A percentile compares a stretch with the other conserved stretches of the same genome.
phyloP scores from a whole-genome alignment of 1,140 invertebrate genomes.

The Maconellicoccus hirsutus region DNA sequence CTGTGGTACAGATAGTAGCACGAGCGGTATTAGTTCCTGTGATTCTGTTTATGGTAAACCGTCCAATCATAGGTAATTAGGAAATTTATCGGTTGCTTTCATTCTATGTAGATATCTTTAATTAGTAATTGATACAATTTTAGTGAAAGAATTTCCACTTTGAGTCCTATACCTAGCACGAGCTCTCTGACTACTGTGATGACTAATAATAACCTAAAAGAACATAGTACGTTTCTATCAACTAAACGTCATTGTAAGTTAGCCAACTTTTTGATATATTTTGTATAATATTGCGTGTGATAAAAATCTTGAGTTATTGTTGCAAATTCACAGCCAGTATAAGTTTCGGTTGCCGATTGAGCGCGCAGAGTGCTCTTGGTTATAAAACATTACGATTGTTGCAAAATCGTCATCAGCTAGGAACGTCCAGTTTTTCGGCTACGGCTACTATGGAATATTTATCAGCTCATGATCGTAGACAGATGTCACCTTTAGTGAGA shows the following conservation, averaged over 20 bases:
- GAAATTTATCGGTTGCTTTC: no score
- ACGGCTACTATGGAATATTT: conserved; percentile 29
- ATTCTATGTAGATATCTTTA: no score
- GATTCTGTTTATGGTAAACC: conserved; percentile 41
- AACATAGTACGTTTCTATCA: background rate
- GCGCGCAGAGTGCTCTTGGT: conserved; percentile 58
- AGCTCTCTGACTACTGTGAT: conserved; percentile 33
- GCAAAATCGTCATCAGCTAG: conserved; percentile 45
- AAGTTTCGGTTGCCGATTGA: background rate
- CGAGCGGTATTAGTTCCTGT: conserved; percentile 63
- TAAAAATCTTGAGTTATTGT: no score
- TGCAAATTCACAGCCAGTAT: conserved; percentile 6
- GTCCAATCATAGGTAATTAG: conserved; percentile 11
- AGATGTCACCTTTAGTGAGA: conserved; percentile 29
- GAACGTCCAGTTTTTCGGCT: conserved; percentile 25
- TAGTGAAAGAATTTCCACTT: conserved; percentile 39
- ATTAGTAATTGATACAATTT: background rate
- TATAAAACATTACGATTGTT: conserved; percentile 66
- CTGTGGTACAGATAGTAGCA: conserved; percentile 56
- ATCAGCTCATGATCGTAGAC: conserved; percentile 27
- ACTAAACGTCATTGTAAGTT: conserved; percentile 1
- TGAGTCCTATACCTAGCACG: conserved; percentile 72
- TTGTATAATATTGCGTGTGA: no score
- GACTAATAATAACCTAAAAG: background rate
- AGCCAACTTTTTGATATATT: background rate